These are phyloP conservation scores for Choristoneura rosaceana DNA, from an alignment of 2,888 invertebrate species.

Conservation along the genomic window DNA sequence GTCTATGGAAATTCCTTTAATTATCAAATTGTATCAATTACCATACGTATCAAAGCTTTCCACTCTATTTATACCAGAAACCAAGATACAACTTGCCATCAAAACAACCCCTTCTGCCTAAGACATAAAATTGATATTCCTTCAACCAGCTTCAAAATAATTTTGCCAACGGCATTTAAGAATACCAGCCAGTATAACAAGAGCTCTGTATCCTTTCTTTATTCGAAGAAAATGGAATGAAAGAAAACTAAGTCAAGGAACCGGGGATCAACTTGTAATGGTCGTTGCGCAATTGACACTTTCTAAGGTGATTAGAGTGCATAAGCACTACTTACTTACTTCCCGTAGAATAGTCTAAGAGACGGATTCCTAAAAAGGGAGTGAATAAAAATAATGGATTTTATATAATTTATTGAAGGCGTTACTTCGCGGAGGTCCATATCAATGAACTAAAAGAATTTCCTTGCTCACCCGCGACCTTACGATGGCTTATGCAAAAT, in stretches of 20 bases:
- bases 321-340: slow-evolving; percentile 14
- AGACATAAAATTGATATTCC: slow-evolving; percentile 12
- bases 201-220: slow-evolving; percentile 12
- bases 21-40: slow-evolving; percentile 19
- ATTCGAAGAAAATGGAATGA: not conserved
- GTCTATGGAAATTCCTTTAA: slow-evolving; percentile 25
- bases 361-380: not conserved
- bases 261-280: slow-evolving; percentile 18
- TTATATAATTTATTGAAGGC: too few species aligned
- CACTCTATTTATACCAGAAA: slow-evolving; percentile 13
- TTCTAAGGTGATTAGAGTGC: slow-evolving; percentile 37
- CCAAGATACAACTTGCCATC: slow-evolving; percentile 5
- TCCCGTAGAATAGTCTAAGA: slow-evolving; percentile 32
- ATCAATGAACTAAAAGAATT: too few species aligned
- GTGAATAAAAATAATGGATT: not conserved
- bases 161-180: slow-evolving; percentile 19
- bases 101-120: not conserved
- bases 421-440: too few species aligned
- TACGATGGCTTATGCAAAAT: too few species aligned
- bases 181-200: slow-evolving; percentile 14
- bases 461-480: too few species aligned
- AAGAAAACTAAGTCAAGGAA: slow-evolving; percentile 6
- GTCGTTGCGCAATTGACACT: slow-evolving; percentile 32
- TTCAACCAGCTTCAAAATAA: not conserved
- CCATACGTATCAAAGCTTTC: slow-evolving; percentile 27